phyloP scores from a whole-genome alignment of 2,888 invertebrate species.

The Thymelicus lineola region DNA sequence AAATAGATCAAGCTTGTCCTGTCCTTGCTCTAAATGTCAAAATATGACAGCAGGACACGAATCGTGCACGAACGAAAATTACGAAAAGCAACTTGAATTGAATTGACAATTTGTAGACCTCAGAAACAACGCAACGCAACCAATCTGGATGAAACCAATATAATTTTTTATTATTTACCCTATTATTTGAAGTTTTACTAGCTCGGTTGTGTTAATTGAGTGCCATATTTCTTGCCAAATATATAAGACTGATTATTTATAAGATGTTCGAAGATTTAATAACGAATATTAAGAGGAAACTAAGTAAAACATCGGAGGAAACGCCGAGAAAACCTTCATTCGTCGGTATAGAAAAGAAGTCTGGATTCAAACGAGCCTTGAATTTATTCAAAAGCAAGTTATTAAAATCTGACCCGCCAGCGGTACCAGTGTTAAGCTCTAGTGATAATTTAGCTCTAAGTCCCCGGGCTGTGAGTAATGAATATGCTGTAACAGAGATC shows the following conservation, averaged over 20 bases:
- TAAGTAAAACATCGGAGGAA: slow-evolving; percentile 69
- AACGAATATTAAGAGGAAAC: slow-evolving; percentile 73
- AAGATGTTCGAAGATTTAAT: slow-evolving; percentile 79
- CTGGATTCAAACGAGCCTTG: slow-evolving; percentile 65
- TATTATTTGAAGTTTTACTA: slow-evolving; percentile 42
- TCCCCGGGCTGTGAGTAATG: slow-evolving; percentile 82
- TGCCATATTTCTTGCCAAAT: slow-evolving; percentile 56
- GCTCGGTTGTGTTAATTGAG: slow-evolving; percentile 41
- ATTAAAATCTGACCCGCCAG: slow-evolving; percentile 57
- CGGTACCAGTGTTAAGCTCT: slow-evolving; percentile 55
- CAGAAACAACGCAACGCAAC: slow-evolving; percentile 1
- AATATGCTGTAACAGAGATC: slow-evolving; percentile 76
- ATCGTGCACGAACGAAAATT: slow-evolving; percentile 40
- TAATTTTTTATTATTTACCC: slow-evolving; percentile 61
- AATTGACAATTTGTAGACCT: too few species aligned
- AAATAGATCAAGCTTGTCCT: slow-evolving; percentile 66
- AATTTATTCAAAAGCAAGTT: slow-evolving; percentile 69
- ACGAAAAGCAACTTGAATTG: background rate
- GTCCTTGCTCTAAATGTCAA: slow-evolving; percentile 81
- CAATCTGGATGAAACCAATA: slow-evolving; percentile 16
- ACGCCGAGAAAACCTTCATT: slow-evolving; percentile 48
- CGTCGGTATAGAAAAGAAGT: slow-evolving; percentile 58
- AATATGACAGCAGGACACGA: slow-evolving; percentile 64
- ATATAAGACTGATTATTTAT: slow-evolving; percentile 76
- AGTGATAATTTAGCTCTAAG: slow-evolving; percentile 78